Percentiles rank a stretch among this genome's conserved stretches.
These are phyloP conservation scores for Carassius carassius DNA, from an alignment of 2,113 vertebrate genomes.

Conservation along the genomic window DNA sequence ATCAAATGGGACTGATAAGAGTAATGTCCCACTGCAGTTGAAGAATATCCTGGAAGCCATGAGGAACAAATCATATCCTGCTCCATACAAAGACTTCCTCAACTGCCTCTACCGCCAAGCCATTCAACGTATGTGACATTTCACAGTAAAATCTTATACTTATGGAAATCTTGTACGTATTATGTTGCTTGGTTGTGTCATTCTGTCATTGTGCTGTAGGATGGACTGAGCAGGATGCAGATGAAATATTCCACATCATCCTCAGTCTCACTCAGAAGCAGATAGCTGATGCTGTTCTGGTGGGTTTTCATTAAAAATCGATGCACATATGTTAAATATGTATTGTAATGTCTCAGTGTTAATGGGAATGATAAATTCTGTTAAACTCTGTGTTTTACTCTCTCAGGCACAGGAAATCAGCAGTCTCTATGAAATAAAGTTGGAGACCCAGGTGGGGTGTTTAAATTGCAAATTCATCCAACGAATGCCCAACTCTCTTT, in stretches of 20 bases:
- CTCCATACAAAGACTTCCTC: constrained; percentile 63
- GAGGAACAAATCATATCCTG: constrained; percentile 39
- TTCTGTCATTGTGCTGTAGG: constrained; percentile 57
- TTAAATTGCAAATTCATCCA: constrained; percentile 54
- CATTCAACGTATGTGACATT: constrained; percentile 61
- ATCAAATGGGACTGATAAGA: background rate
- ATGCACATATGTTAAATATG: background rate
- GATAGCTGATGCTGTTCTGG: constrained; percentile 65
- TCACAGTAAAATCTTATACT: background rate
- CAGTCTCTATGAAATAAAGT: constrained; percentile 66
- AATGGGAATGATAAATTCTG: background rate
- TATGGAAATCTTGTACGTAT: background rate
- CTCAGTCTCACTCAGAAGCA: constrained; percentile 67
- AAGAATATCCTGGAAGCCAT: constrained; percentile 62
- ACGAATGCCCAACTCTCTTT: constrained; percentile 54
- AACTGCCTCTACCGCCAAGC: constrained; percentile 66
- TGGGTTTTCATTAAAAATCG: constrained; percentile 39
- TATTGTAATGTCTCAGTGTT: background rate
- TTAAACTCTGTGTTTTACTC: background rate
- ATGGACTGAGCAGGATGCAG: constrained; percentile 68
- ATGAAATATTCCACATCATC: constrained; percentile 73
- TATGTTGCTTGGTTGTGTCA: background rate
- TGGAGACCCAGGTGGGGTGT: constrained; percentile 64
- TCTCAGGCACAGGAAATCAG: constrained; percentile 68
- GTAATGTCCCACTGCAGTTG: constrained; percentile 64